Conservation (phyloP, 2,888 invertebrate species). For the Athetis lepigone region DNA sequence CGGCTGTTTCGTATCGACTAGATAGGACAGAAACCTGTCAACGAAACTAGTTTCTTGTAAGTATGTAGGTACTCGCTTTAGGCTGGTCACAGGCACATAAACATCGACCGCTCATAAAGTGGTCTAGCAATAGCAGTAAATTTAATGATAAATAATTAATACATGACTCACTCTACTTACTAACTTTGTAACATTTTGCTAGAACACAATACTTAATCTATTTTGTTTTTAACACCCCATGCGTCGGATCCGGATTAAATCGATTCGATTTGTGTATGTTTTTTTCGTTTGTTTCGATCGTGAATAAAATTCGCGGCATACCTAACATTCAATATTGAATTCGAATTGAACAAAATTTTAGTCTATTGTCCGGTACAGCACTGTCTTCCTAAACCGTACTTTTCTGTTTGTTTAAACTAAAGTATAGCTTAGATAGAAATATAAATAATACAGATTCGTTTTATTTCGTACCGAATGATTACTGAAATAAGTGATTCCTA, state of each 20-base stretch:
- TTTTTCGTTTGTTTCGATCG: no score
- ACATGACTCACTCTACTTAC: slow-evolving; percentile 48
- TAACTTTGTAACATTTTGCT: slow-evolving; percentile 14
- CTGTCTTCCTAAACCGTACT: neutral
- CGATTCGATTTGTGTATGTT: no score
- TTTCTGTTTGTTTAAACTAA: neutral
- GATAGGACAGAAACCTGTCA: slow-evolving; percentile 67
- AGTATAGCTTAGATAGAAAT: slow-evolving; percentile 6
- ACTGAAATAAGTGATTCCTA: slow-evolving; percentile 57
- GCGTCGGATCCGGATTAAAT: neutral
- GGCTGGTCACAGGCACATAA: slow-evolving; percentile 49
- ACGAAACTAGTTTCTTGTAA: slow-evolving; percentile 67
- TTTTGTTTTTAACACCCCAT: neutral
- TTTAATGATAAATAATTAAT: slow-evolving; percentile 56
- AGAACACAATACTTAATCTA: neutral
- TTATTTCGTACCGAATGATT: slow-evolving; percentile 17
- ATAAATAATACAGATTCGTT: slow-evolving; percentile 19
- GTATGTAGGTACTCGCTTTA: slow-evolving; percentile 57
- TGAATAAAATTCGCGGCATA: neutral
- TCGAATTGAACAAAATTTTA: neutral
- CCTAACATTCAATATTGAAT: neutral
- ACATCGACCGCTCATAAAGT: slow-evolving; percentile 52
- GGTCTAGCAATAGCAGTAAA: slow-evolving; percentile 46
- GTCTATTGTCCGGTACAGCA: neutral
- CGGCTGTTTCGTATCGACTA: slow-evolving; percentile 49